Base-by-base conservation (phyloP, 1,140 invertebrate species). In the Lucilia cuprina region DNA sequence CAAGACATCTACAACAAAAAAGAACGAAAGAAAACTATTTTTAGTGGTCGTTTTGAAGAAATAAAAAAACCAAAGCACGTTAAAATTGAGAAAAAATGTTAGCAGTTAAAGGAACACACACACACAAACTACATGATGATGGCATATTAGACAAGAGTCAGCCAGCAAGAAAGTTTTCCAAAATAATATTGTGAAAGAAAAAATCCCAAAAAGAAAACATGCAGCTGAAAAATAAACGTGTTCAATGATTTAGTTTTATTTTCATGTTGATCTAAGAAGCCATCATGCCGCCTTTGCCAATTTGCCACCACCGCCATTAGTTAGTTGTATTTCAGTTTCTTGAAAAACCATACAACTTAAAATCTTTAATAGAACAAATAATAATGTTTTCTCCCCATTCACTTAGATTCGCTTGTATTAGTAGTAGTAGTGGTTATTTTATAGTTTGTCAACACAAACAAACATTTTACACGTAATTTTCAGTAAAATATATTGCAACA, bases 381-480 rank as follows among this genome's bases (percentile, higher is more conserved):
- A 9, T 19, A 19, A 8, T 70, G n/a, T 60, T 13, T 60, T n/a
- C 55, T 60, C n/a, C 12, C 14, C 0, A 5, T 60, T 60, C 55
- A 21, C 21, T 19, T 21, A 4, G 17, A 2, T 21, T 10, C 2
- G 19, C 7, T 21, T 70, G 65, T 70, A 21, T 5, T 19, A 7
- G 19, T n/a, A 65, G n/a, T 13, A 8, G 10, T 55, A 55, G 50
- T 13, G 50, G 13, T 7, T 70, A 55, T 70, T 70, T 19, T 21
- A 70, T n/a, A 70, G 19, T 70, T 70, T 70, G 65, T 70, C 19
- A 70, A 13, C 55, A 60, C 55, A 60, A 21, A 70, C 0, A 70
- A 70, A 70, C 19, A 70, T 70, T 70, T 70, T 70, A 10, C 65
- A 70, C 65, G 65, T 70, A 70, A 70, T 70, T 70, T 70, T 70